A percentile compares a stretch with the other conserved stretches of the same genome.
These are phyloP conservation scores for Danio rerio DNA, from an alignment of 2,113 vertebrate species.

Conservation along the genomic window GRCz12tu NC_133179.1:6739001-6739500, in stretches of 20 bases:
- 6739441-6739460: constrained; percentile 67
- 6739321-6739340: constrained; percentile 67
- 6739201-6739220: constrained; percentile 13
- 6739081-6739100: constrained; percentile 78
- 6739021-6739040: constrained; percentile 73
- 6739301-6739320: constrained; percentile 75
- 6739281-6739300: constrained; percentile 52
- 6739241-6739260: constrained; percentile 60
- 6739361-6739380: constrained; percentile 63
- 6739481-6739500: constrained; percentile 49
- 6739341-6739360: constrained; percentile 66
- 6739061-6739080: constrained; percentile 82
- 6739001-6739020: constrained; percentile 69
- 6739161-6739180: constrained; percentile 32
- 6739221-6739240: constrained; percentile 51
- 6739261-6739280: constrained; percentile 57
- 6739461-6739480: constrained; percentile 48
- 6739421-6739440: constrained; percentile 67
- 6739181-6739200: constrained; percentile 23
- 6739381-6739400: constrained; percentile 72
- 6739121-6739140: constrained; percentile 69
- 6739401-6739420: constrained; percentile 66
- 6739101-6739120: constrained; percentile 68
- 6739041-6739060: constrained; percentile 61
- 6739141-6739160: constrained; percentile 73